Conservation (phyloP, 2,797 vertebrate genomes). For the Macrochelys suwanniensis region DNA sequence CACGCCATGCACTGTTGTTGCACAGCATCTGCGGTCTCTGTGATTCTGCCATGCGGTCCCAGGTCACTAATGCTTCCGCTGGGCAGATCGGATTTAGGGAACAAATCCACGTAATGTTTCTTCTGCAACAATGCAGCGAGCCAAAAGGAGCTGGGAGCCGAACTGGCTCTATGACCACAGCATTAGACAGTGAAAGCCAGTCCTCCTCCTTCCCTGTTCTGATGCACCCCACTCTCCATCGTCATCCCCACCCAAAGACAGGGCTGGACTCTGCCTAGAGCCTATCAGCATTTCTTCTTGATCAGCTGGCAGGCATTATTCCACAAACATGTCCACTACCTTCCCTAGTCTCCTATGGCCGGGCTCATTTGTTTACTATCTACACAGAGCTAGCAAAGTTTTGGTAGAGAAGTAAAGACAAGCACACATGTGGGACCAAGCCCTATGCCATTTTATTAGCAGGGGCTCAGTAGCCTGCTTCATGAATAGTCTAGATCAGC, state of each 20-base stretch:
- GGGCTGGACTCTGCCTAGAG: too few species aligned
- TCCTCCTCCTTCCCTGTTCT: background rate
- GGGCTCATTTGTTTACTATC: background rate
- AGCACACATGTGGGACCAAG: background rate
- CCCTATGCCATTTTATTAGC: background rate
- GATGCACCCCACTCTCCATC: background rate
- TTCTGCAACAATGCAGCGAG: too few species aligned
- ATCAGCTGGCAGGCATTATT: background rate
- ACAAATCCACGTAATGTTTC: too few species aligned
- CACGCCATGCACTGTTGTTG: too few species aligned
- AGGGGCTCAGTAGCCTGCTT: background rate
- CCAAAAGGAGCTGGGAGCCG: background rate
- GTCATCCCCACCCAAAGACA: background rate
- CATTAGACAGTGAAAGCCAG: background rate
- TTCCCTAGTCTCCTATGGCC: background rate
- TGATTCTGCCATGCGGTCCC: too few species aligned
- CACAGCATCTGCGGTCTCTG: too few species aligned
- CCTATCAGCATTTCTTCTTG: too few species aligned
- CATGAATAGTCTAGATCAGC: background rate
- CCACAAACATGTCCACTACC: background rate
- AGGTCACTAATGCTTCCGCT: too few species aligned
- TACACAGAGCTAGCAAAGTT: background rate
- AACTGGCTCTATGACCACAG: background rate
- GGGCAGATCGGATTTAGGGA: too few species aligned
- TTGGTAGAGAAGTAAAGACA: background rate